phyloP scores from a whole-genome alignment of 2,888 invertebrate genomes.

The Rhagonycha fulva region DNA sequence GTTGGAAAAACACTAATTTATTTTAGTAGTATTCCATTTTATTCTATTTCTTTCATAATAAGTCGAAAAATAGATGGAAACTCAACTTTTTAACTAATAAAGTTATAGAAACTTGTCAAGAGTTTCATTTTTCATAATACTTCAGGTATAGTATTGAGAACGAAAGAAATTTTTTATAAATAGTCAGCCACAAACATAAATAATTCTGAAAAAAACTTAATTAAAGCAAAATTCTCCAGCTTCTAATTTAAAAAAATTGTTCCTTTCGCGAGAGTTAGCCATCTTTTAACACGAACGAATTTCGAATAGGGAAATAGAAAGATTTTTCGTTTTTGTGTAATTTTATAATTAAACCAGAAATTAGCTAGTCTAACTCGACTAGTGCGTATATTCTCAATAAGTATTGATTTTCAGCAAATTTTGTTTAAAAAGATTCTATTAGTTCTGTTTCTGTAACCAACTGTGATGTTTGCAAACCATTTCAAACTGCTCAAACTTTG shows the following conservation, averaged over 20 bases:
- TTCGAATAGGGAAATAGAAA: neutral
- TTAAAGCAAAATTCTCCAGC: neutral
- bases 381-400: neutral
- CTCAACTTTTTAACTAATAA: neutral
- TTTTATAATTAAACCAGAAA: no score
- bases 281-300: neutral
- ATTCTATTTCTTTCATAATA: neutral
- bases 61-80: neutral
- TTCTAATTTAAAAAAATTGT: neutral
- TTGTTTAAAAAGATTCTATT: no score
- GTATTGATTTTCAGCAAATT: no score
- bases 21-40: neutral
- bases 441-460: no score
- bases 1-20: neutral
- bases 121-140: neutral
- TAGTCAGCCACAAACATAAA: neutral
- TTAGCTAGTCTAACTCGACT: neutral
- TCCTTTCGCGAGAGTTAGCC: neutral
- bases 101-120: neutral
- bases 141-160: neutral
- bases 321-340: neutral
- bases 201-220: neutral
- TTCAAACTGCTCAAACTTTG: no score
- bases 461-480: no score
- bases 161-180: neutral